Evolutionary conservation across 2,888 invertebrate species (phyloP).

Genomic region (Silvanus unidentatus): DNA sequence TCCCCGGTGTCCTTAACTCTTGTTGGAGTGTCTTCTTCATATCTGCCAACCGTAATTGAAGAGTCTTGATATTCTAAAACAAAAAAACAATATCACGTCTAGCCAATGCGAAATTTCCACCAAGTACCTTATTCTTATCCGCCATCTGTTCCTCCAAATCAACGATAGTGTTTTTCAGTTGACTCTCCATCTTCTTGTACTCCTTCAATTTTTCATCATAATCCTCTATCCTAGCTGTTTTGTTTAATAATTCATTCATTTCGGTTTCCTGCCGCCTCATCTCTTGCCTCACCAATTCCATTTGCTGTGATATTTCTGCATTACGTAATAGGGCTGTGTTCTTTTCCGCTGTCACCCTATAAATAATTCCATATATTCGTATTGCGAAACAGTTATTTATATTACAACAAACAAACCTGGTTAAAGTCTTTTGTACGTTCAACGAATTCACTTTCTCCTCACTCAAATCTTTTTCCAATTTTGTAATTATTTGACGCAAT

Average conservation of each 20-base stretch:
- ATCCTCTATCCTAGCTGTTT: constrained; percentile 53
- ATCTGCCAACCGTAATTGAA: constrained; percentile 82
- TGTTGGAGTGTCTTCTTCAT: constrained; percentile 88
- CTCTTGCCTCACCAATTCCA: constrained; percentile 70
- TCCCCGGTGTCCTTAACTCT: constrained; percentile 59
- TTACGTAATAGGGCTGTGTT: constrained; percentile 69
- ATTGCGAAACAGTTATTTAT: no score
- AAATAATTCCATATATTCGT: no score
- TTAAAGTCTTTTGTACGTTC: constrained; percentile 44
- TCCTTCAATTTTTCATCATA: constrained; percentile 42
- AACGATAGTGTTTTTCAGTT: constrained; percentile 47
- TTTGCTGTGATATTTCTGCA: constrained; percentile 75
- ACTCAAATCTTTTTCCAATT: constrained; percentile 48
- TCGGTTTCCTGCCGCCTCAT: constrained; percentile 64
- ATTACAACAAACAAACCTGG: constrained; percentile 40
- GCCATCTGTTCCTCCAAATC: constrained; percentile 57
- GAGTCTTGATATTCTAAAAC: constrained; percentile 74
- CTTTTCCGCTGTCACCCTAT: constrained; percentile 67
- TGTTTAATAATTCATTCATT: constrained; percentile 54
- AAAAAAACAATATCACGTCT: constrained; percentile 6
- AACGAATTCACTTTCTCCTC: constrained; percentile 51
- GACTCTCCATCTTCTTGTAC: constrained; percentile 47
- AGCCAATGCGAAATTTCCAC: constrained; percentile 1
- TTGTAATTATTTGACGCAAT: constrained; percentile 50
- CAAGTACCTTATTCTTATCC: constrained; percentile 57